A percentile compares a stretch with the other conserved stretches of the same genome.
phyloP scores from a whole-genome alignment of 2,113 vertebrate species.

The Scophthalmus maximus region DNA sequence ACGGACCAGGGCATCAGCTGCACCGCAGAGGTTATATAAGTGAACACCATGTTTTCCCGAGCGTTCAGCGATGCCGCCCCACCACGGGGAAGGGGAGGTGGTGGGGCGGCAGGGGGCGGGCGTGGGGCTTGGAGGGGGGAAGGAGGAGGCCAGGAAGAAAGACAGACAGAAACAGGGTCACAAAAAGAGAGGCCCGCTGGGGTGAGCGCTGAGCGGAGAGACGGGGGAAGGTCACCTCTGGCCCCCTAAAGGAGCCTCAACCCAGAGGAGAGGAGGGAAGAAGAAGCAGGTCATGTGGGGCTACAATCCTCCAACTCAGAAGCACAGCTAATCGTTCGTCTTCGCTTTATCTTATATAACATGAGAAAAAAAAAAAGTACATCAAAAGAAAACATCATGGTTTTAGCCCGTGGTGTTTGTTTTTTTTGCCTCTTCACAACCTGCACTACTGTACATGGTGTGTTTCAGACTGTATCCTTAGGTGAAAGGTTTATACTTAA shows the following conservation, averaged over 20 bases:
- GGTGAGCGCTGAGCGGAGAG: constrained; percentile 61
- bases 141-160: constrained; percentile 50
- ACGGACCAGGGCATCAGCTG: constrained; percentile 73
- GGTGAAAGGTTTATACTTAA: constrained; percentile 30
- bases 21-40: constrained; percentile 77
- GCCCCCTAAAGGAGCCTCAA: constrained; percentile 68
- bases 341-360: too few species aligned
- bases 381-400: too few species aligned
- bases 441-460: background rate
- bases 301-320: constrained; percentile 36
- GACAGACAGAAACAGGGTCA: constrained; percentile 57
- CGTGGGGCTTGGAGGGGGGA: background rate
- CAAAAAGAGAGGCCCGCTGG: constrained; percentile 71
- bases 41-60: constrained; percentile 64
- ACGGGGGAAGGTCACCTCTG: constrained; percentile 73
- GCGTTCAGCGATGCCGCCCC: constrained; percentile 53
- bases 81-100: constrained; percentile 39
- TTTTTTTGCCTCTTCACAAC: background rate
- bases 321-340: background rate
- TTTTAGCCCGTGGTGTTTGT: background rate
- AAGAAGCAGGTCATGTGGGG: constrained; percentile 48
- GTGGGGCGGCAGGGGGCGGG: background rate
- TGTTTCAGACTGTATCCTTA: background rate
- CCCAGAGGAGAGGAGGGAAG: constrained; percentile 11
- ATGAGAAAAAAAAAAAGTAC: too few species aligned